Base-by-base conservation (phyloP, 2,113 vertebrate species). In the Marmota monax region DNA sequence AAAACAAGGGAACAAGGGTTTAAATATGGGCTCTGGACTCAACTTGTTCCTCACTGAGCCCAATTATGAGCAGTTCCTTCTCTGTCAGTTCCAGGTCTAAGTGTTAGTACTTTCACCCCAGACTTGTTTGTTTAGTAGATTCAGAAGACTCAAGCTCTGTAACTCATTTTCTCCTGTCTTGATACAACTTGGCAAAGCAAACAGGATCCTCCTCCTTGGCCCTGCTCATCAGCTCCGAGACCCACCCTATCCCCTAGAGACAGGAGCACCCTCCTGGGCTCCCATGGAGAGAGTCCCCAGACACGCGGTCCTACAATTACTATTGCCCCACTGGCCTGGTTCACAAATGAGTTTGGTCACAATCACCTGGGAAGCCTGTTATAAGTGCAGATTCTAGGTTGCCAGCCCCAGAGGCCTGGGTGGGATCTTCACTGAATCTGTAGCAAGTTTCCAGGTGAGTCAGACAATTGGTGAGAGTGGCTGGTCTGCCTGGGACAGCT, bases 1-100 rank as follows among this genome's bases (percentile, higher is more conserved):
- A 93, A 86, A 94, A 86, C 29, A 67, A 65, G 82, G 89, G 84
- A 45, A 16, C 22, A 72, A 82, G 42, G 27, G 67, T 94, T 96
- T 84, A 89, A 89, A 89, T 51, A 53, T 4, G 70, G 39, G 13
- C 34, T 84, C 76, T 74, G 42, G 76, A 84, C 67, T 95, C 94
- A 92, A 25, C 82, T 39, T 96, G 51, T 79, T 96, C 86, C 72
- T 94, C 13, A 3, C 5, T 8, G 42, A 80, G 32, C 63, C n/a
- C 72, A 70, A 12, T 85, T 32, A 72, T 69, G 34, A 1, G 42
- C 58, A 61, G 83, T 72, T 88, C 42, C n/a, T 18, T 5, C 61
- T 91, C 78, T 72, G 48, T 92, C 69, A 67, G 77, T 53, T 90
- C 65, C 72, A 63, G 25, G 61, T 67, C 23, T 23, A 88, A 69